Base-by-base conservation (phyloP, 2,797 vertebrate genomes). In the Antrozous pallidus region DNA sequence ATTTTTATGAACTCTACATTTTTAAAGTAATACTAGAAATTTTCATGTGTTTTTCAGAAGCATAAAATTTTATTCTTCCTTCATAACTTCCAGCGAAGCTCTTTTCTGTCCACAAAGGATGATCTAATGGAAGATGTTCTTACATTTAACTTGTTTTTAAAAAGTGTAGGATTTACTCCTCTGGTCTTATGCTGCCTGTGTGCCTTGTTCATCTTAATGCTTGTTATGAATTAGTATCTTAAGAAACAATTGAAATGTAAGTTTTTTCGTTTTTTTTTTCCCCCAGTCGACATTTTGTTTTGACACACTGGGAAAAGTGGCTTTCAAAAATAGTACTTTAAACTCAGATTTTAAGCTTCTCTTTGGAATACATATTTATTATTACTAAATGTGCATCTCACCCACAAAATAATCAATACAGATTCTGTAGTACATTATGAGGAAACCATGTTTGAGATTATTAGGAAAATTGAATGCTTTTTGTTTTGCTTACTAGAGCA, bases 401-500 rank as follows among this genome's bases (percentile, higher is more conserved):
- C 95, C 67, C 85, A 97, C 96, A 97, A 98, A 98, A 94, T 97
- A 98, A 98, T 98, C 98, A 97, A 98, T 98, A 98, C 93, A 97
- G 98, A 97, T 98, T 97, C 96, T 98, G 97, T 98, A 98, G 97
- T 98, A 97, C 96, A 97, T 98, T 98, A 98, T 94, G 94, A 97
- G 95, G 96, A 97, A 97, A 97, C 95, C 97, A 91, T 94, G 93
- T 96, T 96, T 97, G 96, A 97, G 97, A 98, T 98, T 98, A 98
- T 98, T 97, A 98, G 95, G 97, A 97, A 98, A 98, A 97, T 97
- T 96, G 97, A 98, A 97, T 96, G 96, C 96, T 93, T 97, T 97
- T 89, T 94, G 96, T 97, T 98, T 97, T 98, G 97, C 97, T 98
- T 98, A 98, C 97, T 98, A 97, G 96, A 97, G 97, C 97, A 98